Evolutionary conservation across 2,888 invertebrate species (phyloP).

Genomic region (Acanthosepion lycidas): DNA sequence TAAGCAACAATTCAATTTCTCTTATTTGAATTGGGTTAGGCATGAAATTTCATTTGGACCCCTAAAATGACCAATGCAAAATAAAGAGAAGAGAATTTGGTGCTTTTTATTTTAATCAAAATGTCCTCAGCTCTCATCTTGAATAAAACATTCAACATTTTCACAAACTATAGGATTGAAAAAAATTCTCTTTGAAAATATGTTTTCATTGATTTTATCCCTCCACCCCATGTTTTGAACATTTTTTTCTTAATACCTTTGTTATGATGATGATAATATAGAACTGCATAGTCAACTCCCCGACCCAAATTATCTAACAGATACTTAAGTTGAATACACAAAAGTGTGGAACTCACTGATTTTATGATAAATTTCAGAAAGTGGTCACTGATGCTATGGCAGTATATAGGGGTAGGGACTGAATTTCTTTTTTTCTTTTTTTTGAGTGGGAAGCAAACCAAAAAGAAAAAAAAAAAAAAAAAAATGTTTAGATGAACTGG

Average conservation of each 20-base stretch:
- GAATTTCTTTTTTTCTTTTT: no score
- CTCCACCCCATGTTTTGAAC: no score
- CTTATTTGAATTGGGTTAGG: conserved; percentile 33
- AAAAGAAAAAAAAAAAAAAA: background rate
- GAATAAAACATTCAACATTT: background rate
- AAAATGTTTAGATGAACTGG: background rate
- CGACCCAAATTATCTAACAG: background rate
- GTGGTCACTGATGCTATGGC: background rate
- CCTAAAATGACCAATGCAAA: background rate
- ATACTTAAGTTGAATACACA: background rate
- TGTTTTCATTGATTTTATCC: no score
- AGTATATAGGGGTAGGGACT: background rate
- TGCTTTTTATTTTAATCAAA: no score
- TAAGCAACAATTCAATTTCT: background rate
- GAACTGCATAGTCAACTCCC: background rate
- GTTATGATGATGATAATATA: background rate
- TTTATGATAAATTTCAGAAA: background rate
- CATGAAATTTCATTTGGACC: background rate
- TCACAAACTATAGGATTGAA: background rate
- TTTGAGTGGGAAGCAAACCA: background rate
- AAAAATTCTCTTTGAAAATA: background rate
- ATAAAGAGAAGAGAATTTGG: background rate
- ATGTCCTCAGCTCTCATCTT: background rate
- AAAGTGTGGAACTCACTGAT: background rate
- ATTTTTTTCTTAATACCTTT: background rate